Evolutionary conservation across 2,113 vertebrate species (phyloP).

Genomic region (Tychaedon coryphoeus): DNA sequence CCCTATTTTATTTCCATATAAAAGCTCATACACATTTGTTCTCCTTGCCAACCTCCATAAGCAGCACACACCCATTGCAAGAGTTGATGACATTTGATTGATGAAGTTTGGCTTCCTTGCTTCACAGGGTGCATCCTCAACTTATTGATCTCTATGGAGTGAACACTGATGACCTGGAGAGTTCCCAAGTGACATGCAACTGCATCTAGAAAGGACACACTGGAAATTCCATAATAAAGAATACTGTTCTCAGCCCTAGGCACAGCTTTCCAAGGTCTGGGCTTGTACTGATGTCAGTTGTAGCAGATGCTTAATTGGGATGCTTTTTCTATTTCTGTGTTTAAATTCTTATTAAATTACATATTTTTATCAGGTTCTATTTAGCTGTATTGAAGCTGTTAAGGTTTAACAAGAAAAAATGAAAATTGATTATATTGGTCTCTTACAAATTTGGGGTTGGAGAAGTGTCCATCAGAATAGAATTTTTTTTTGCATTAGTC

Average conservation of each 20-base stretch:
- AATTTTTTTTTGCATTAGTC: not conserved
- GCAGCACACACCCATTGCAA: not conserved
- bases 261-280: not conserved
- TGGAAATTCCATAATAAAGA: not conserved
- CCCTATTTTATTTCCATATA: not conserved
- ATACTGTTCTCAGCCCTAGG: not conserved
- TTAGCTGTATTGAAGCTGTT: not conserved
- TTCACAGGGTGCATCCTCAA: conserved; percentile 79
- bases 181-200: conserved; percentile 71
- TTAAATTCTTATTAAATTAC: not conserved
- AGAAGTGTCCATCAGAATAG: not conserved
- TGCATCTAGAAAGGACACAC: conserved; percentile 69
- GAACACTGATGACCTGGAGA: conserved; percentile 73
- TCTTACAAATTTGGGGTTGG: not conserved
- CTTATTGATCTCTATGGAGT: conserved; percentile 81
- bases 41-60: not conserved
- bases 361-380: not conserved
- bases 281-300: not conserved
- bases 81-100: not conserved
- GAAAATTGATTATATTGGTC: not conserved
- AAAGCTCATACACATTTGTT: fast-evolving
- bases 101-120: not conserved
- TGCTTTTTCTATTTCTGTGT: not conserved
- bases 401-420: not conserved
- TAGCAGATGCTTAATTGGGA: not conserved